Conservation (phyloP, 2,888 invertebrate genomes). For the Rotaria sp. region DNA sequence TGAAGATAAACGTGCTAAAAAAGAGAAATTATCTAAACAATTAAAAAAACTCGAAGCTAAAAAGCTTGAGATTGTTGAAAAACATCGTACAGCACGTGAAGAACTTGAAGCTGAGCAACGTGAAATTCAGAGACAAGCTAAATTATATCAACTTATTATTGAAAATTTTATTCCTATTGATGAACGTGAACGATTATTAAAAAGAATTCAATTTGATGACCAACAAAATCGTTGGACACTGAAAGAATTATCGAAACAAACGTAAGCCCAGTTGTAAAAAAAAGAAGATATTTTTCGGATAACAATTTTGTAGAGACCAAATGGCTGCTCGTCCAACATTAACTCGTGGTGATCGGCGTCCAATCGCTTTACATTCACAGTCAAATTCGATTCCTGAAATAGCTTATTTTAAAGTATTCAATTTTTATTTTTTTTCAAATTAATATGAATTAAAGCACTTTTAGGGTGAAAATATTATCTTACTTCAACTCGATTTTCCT, state of each 20-base stretch:
- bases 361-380: conserved; percentile 62
- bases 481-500: conserved; percentile 69
- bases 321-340: conserved; percentile 64
- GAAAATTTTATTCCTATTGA: conserved; percentile 59
- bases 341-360: conserved; percentile 62
- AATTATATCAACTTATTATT: conserved; percentile 66
- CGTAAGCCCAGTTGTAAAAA: conserved; percentile 43
- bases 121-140: conserved; percentile 77
- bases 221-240: conserved; percentile 71
- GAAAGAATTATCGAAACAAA: conserved; percentile 51
- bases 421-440: neutral
- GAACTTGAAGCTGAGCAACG: conserved; percentile 84
- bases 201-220: conserved; percentile 71
- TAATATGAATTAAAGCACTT: neutral
- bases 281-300: neutral
- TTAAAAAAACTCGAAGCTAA: conserved; percentile 41
- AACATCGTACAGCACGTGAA: conserved; percentile 80
- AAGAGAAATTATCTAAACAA: conserved; percentile 64
- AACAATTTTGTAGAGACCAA: neutral
- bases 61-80: conserved; percentile 61
- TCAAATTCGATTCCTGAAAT: conserved; percentile 43
- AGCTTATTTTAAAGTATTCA: conserved; percentile 54
- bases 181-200: conserved; percentile 68
- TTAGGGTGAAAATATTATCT: conserved; percentile 67
- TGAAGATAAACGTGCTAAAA: conserved; percentile 84